phyloP scores from a whole-genome alignment of 2,113 vertebrate species.

The Peromyscus polionotus region DNA sequence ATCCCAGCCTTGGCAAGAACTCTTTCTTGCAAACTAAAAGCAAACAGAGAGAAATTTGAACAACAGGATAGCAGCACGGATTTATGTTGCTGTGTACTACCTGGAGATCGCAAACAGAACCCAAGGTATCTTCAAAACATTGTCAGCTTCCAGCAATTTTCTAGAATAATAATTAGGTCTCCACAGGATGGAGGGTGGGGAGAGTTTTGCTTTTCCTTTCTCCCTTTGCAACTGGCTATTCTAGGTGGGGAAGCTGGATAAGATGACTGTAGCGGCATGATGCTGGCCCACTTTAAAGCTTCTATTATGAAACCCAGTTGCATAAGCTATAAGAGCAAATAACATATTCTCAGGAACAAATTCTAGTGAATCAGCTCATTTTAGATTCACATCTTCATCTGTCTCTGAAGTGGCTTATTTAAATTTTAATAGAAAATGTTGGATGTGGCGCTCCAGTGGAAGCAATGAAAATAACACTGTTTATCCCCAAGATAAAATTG shows the following conservation, averaged over 20 bases:
- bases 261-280: neutral
- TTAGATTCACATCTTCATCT: slow-evolving; percentile 77
- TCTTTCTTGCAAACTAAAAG: neutral
- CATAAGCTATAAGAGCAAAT: slow-evolving; percentile 78
- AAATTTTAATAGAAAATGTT: slow-evolving; percentile 84
- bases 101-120: slow-evolving; percentile 22
- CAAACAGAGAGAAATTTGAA: neutral
- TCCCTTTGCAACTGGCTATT: slow-evolving; percentile 11
- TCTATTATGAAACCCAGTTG: slow-evolving; percentile 79
- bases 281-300: slow-evolving; percentile 73
- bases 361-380: slow-evolving; percentile 82
- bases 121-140: neutral
- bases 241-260: slow-evolving; percentile 36
- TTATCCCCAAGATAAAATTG: slow-evolving; percentile 79
- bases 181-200: neutral
- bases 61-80: neutral
- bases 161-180: slow-evolving; percentile 45
- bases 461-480: slow-evolving; percentile 80
- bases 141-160: slow-evolving; percentile 45
- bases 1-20: neutral
- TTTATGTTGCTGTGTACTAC: neutral
- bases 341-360: slow-evolving; percentile 77
- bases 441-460: slow-evolving; percentile 59
- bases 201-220: neutral
- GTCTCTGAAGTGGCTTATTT: slow-evolving; percentile 82